Evolutionary conservation across 1,140 invertebrate genomes (phyloP).

Genomic region (Stratiolaelaps scimitus): DNA sequence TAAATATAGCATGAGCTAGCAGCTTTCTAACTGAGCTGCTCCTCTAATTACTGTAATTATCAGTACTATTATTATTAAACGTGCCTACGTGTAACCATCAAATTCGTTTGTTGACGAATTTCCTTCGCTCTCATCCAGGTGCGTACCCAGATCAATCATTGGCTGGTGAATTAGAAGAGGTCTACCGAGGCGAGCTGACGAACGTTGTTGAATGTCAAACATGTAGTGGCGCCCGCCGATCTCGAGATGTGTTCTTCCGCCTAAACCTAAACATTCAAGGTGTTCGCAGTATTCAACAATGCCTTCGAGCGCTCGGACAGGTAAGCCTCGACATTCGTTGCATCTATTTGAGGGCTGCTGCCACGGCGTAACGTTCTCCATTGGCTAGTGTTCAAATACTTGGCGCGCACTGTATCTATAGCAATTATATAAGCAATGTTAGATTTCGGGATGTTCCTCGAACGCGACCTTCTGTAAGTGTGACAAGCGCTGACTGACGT

Average conservation of each 20-base stretch:
- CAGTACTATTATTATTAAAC: no score
- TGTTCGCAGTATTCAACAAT: slow-evolving; percentile 48
- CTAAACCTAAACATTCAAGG: slow-evolving; percentile 52
- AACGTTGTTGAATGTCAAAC: slow-evolving; percentile 43
- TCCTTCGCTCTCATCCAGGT: slow-evolving; percentile 41
- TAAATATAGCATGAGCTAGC: no score
- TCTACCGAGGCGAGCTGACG: background rate
- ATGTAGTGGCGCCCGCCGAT: slow-evolving; percentile 50
- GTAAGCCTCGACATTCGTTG: slow-evolving; percentile 34
- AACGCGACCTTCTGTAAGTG: no score
- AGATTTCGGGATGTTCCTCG: no score
- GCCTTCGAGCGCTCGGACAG: slow-evolving; percentile 52
- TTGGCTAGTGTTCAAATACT: background rate
- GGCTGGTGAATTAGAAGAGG: background rate
- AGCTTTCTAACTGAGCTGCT: no score
- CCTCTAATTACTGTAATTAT: no score
- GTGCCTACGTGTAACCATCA: no score
- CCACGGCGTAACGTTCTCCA: no score
- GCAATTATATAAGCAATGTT: slow-evolving; percentile 6
- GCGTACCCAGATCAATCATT: background rate
- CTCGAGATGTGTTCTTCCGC: slow-evolving; percentile 53
- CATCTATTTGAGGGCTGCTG: no score
- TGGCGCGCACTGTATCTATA: background rate
- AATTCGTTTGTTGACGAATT: background rate
- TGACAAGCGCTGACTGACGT: background rate